These are phyloP conservation scores for Grallaria varia DNA, from an alignment of 2,113 vertebrate species.

Conservation along the genomic window DNA sequence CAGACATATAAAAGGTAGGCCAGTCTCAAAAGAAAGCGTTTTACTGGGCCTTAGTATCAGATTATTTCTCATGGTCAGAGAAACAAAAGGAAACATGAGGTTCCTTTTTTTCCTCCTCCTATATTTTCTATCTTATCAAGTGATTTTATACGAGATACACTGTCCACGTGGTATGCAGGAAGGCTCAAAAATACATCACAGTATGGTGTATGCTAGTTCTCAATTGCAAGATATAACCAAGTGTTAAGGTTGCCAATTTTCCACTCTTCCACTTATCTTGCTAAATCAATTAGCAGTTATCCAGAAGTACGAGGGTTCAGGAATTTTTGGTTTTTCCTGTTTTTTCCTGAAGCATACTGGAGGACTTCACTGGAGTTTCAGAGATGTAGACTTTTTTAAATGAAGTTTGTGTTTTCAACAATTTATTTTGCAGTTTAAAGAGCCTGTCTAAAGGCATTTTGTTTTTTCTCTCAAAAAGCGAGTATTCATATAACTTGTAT, in stretches of 20 bases:
- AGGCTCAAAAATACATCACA: slow-evolving; percentile 11
- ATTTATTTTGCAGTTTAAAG: not conserved
- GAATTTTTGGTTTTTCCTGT: not conserved
- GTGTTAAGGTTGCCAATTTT: slow-evolving; percentile 36
- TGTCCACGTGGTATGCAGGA: slow-evolving; percentile 6
- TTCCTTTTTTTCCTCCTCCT: not conserved
- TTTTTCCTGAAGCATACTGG: not conserved
- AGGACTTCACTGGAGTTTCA: not conserved
- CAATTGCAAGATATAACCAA: not conserved
- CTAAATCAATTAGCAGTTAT: slow-evolving; percentile 29
- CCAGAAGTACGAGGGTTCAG: not conserved
- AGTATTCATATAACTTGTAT: not conserved
- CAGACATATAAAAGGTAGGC: not conserved
- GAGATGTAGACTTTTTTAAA: not conserved
- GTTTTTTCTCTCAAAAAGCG: not conserved
- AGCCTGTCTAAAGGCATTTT: not conserved
- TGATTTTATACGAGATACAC: not conserved
- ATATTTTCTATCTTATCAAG: not conserved
- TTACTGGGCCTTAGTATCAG: not conserved
- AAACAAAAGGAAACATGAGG: not conserved
- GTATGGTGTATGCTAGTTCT: slow-evolving; percentile 5
- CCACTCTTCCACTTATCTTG: slow-evolving; percentile 16
- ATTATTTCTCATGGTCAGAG: not conserved
- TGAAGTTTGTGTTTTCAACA: not conserved
- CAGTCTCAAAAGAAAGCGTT: not conserved